Evolutionary conservation across 2,113 vertebrate genomes (phyloP).

Genomic region (Paracanthobrama guichenoti): DNA sequence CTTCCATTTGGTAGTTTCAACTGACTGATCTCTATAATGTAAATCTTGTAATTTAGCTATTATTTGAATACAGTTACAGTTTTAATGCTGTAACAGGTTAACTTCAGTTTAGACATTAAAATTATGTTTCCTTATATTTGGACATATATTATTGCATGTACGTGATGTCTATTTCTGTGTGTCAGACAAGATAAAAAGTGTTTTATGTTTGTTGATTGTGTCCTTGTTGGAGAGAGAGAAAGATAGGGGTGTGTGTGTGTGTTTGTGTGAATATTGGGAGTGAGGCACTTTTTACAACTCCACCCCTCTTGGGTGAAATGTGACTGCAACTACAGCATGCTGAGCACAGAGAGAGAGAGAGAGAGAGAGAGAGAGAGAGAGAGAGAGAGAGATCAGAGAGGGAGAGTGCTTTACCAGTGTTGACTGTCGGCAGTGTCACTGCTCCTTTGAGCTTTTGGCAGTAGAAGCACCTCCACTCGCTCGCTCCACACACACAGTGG

Average conservation of each 20-base stretch:
- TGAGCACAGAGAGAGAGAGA: slow-evolving; percentile 54
- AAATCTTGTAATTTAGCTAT: too few species aligned
- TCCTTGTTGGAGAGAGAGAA: not conserved
- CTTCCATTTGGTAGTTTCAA: not conserved
- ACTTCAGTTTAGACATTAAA: not conserved
- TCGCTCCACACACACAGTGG: not conserved
- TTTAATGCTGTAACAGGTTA: not conserved
- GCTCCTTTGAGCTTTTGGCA: slow-evolving; percentile 65
- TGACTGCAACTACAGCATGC: slow-evolving; percentile 68
- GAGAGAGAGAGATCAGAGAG: slow-evolving; percentile 53
- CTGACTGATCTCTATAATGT: not conserved
- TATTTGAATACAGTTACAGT: not conserved
- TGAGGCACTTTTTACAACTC: slow-evolving; percentile 65
- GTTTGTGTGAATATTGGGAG: slow-evolving; percentile 39
- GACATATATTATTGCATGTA: not conserved
- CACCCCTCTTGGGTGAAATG: slow-evolving; percentile 65
- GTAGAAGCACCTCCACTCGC: slow-evolving; percentile 45
- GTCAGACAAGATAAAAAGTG: not conserved
- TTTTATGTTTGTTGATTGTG: not conserved
- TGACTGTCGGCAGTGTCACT: slow-evolving; percentile 68
- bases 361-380: slow-evolving; percentile 40
- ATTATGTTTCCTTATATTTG: not conserved
- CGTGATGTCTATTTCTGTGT: not conserved
- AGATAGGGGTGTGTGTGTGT: not conserved
- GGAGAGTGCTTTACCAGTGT: slow-evolving; percentile 65